These are phyloP conservation scores for Platynereis dumerilii DNA, from an alignment of 2,888 invertebrate species.

Conservation along the genomic window DNA sequence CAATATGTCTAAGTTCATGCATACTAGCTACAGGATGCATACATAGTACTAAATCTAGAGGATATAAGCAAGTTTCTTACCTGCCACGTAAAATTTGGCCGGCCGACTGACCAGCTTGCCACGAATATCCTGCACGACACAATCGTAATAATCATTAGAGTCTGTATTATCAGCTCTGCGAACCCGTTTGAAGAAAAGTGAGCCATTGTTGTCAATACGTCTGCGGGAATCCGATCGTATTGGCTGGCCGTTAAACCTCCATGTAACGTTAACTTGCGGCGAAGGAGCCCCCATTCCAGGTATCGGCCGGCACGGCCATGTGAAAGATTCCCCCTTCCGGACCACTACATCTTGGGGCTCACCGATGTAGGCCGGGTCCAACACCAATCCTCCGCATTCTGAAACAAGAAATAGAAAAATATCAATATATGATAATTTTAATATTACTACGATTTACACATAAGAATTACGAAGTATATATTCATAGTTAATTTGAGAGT, in stretches of 20 bases:
- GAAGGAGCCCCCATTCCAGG: not conserved
- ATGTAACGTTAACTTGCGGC: constrained; percentile 17
- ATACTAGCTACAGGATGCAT: too few relatives aligned
- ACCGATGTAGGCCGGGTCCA: constrained; percentile 15
- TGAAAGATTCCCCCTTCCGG: constrained; percentile 18
- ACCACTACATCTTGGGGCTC: constrained; percentile 25
- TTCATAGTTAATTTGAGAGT: too few relatives aligned
- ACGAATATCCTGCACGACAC: constrained; percentile 17
- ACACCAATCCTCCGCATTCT: not conserved
- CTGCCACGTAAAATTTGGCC: constrained; percentile 26
- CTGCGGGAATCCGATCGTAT: constrained; percentile 6
- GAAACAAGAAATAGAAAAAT: too few relatives aligned
- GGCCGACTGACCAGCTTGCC: constrained; percentile 25
- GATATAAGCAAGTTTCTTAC: constrained; percentile 16
- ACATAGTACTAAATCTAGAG: too few relatives aligned
- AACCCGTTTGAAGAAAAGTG: constrained; percentile 21
- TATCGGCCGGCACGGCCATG: constrained; percentile 13
- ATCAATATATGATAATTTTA: too few relatives aligned
- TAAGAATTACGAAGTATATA: too few relatives aligned
- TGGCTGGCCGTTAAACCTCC: constrained; percentile 9
- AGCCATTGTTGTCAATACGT: constrained; percentile 20
- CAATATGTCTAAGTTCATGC: too few relatives aligned
- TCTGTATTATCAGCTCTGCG: constrained; percentile 2
- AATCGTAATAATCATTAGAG: constrained; percentile 24
- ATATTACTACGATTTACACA: too few relatives aligned